Percentiles rank a stretch among this genome's conserved stretches.
Evolutionary conservation across 1,140 invertebrate genomes (phyloP).

Genomic region (Dendrolimus kikuchii): DNA sequence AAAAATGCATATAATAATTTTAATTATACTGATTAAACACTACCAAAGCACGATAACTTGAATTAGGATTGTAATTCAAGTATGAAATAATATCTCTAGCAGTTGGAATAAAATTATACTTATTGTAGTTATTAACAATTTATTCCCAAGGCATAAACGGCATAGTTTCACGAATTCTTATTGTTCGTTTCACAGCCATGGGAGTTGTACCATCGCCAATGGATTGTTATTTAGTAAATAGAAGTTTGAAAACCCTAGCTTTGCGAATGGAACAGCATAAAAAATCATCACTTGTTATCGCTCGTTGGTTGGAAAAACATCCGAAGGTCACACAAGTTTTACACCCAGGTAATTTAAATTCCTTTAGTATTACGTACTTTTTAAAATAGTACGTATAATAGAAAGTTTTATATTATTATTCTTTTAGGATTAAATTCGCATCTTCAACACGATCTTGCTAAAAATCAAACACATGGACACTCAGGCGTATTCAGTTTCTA

Average conservation of each 20-base stretch:
- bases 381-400: background rate
- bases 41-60: too few species aligned
- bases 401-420: constrained; percentile 4
- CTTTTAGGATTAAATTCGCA: constrained; percentile 87
- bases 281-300: constrained; percentile 83
- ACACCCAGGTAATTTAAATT: constrained; percentile 74
- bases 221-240: constrained; percentile 95
- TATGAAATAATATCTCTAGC: too few species aligned
- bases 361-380: background rate
- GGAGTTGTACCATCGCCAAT: constrained; percentile 96
- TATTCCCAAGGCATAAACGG: too few species aligned
- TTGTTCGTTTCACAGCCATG: constrained; percentile 75
- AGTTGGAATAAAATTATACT: background rate
- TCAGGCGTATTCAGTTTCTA: constrained; percentile 96
- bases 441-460: constrained; percentile 89
- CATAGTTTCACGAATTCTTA: background rate
- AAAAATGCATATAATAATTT: too few species aligned
- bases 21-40: too few species aligned
- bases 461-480: constrained; percentile 89
- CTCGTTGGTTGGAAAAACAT: constrained; percentile 82
- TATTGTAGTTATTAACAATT: background rate
- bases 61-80: too few species aligned
- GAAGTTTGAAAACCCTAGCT: constrained; percentile 95
- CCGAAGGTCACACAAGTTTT: constrained; percentile 79
- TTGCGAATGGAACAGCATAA: constrained; percentile 92